Conservation (phyloP, 2,888 invertebrate species). For the Caenorhabditis zanzibari region DNA sequence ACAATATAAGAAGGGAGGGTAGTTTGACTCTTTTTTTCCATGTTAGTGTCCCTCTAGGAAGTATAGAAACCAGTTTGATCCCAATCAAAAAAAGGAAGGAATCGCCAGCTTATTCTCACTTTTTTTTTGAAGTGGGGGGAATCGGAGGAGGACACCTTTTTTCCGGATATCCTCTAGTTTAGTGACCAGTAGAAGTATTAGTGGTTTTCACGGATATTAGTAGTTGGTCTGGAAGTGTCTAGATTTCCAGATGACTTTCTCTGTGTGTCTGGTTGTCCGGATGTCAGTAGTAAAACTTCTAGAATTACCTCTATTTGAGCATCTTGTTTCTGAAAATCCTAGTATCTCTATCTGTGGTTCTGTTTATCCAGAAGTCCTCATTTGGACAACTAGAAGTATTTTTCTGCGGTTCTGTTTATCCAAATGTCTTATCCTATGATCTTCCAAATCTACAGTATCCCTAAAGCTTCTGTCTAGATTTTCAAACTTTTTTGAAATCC, state of each 20-base stretch:
- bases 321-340: not conserved
- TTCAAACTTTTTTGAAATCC: too few species aligned
- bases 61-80: not conserved
- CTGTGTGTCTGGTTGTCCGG: too few species aligned
- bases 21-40: not conserved
- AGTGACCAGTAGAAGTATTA: not conserved
- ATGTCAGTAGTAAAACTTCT: too few species aligned
- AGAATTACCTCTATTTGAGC: too few species aligned
- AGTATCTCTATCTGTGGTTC: not conserved
- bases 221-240: too few species aligned
- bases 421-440: too few species aligned
- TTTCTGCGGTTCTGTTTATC: not conserved
- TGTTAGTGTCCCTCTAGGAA: not conserved
- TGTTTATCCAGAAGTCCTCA: too few species aligned
- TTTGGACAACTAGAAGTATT: not conserved
- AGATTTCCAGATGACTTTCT: too few species aligned
- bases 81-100: not conserved
- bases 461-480: too few species aligned
- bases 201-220: not conserved
- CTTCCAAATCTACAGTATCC: not conserved
- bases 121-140: not conserved
- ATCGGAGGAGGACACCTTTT: not conserved
- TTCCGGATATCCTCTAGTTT: constrained; percentile 16
- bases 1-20: too few species aligned
- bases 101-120: constrained; percentile 23